These are phyloP conservation scores for Drosophila siamana DNA, from an alignment of 2,888 invertebrate species.

Conservation along the genomic window DNA sequence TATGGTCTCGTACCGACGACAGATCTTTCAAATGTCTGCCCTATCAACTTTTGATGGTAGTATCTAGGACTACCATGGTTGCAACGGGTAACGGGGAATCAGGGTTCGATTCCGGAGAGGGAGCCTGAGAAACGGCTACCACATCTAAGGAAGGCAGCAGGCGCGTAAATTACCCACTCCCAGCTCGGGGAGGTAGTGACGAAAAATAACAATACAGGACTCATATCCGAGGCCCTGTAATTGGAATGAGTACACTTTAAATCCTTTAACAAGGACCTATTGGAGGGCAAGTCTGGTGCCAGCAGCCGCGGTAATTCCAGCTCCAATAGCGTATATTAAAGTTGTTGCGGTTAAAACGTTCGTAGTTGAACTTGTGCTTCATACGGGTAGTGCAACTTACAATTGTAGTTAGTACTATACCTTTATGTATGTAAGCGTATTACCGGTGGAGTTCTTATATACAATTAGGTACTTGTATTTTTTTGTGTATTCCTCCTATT, in stretches of 20 bases:
- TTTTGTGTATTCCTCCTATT: slow-evolving; percentile 48
- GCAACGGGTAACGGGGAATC: slow-evolving; percentile 91
- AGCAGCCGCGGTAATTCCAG: slow-evolving; percentile 50
- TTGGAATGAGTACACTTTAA: slow-evolving; percentile 83
- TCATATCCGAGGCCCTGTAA: slow-evolving; percentile 56
- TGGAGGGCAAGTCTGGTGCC: slow-evolving; percentile 31
- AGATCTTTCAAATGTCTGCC: slow-evolving; percentile 89
- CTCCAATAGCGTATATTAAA: slow-evolving; percentile 87
- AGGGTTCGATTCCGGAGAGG: slow-evolving; percentile 89
- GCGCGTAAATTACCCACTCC: slow-evolving; percentile 21
- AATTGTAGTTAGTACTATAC: slow-evolving; percentile 51
- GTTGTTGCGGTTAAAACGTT: slow-evolving; percentile 90
- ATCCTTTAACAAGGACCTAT: slow-evolving; percentile 39
- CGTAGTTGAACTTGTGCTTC: slow-evolving; percentile 74
- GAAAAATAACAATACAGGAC: slow-evolving; percentile 87
- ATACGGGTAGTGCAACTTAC: slow-evolving; percentile 45
- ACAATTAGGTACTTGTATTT: slow-evolving; percentile 47
- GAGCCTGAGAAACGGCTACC: slow-evolving; percentile 89
- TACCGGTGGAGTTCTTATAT: slow-evolving; percentile 50
- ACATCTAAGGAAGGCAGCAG: slow-evolving; percentile 89
- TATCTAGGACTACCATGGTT: slow-evolving; percentile 89
- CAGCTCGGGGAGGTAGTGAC: slow-evolving; percentile 86
- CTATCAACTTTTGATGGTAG: slow-evolving; percentile 88
- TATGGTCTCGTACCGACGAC: slow-evolving; percentile 86
- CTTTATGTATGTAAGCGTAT: slow-evolving; percentile 50